Evolutionary conservation across 2,113 vertebrate species (phyloP), one percentile per base, ranked within the genome.

Genomic region (Hippocampus guttulatus): DNA sequence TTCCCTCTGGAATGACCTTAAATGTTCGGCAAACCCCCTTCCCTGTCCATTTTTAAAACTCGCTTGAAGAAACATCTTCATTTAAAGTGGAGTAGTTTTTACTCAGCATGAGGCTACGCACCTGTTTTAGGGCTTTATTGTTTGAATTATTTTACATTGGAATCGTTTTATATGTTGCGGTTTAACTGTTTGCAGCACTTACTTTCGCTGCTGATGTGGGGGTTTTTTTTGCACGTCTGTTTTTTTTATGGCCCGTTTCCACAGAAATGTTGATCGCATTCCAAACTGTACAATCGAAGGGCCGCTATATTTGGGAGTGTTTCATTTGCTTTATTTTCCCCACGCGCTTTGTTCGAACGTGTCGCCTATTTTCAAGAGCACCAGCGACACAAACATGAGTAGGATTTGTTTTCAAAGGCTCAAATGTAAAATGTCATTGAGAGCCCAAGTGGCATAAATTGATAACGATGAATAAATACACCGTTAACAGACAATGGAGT

Each of bases 401-500:
- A 3, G 58, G 20, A 61, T 11, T 2, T 61, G 30, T 58, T 20
- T 51, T 51, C 25, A 30, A 30, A 6, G 25, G 9, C 18, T 68
- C 21, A 67, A 74, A 71, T 62, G 40, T 11, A 67, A 62, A 74
- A 75, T 68, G 49, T 63, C n/a, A 71, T 71, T 2, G 75, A 70
- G 65, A 71, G 27, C 25, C 47, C 7, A 21, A 38, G 20, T 40
- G 30, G 27, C 60, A 62, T 33, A 40, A 62, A 62, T 21, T 20
- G 15, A 11, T n/a, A 40, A n/a, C 20, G 33, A 63, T 63, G 20
- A 63, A 52, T 51, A 67, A 67, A 58, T 77, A 51, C 47, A 7
- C 47, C 79, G 70, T 75, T 20, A 74, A 52, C 47, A 74, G 62
- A 81, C 78, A 74, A 75, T 76, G 81, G 57, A 77, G 27, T 73